Evolutionary conservation across 1,140 invertebrate species (phyloP).

Genomic region (Heliothis virescens): DNA sequence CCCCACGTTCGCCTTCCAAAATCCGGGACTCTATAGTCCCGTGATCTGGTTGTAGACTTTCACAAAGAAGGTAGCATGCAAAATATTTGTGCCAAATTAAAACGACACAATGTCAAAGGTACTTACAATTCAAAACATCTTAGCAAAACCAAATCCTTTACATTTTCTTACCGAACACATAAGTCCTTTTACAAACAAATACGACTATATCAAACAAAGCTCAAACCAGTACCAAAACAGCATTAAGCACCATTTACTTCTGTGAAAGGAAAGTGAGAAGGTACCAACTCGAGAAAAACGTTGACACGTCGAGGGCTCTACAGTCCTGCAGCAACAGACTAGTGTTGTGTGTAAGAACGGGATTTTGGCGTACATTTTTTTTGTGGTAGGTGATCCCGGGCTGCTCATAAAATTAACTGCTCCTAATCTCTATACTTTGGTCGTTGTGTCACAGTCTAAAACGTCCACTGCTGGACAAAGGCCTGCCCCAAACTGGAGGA

Average conservation of each 20-base stretch:
- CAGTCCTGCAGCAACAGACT: slow-evolving; percentile 41
- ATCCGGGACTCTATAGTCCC: too few species aligned
- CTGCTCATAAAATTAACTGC: neutral
- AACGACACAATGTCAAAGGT: too few species aligned
- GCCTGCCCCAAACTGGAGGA: too few species aligned
- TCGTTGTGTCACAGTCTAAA: too few species aligned
- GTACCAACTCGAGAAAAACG: slow-evolving; percentile 44
- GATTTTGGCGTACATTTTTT: neutral
- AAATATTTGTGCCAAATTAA: too few species aligned
- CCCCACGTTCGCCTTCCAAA: too few species aligned
- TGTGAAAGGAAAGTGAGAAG: slow-evolving; percentile 43
- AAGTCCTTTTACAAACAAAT: neutral
- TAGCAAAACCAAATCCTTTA: too few species aligned
- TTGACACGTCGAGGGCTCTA: slow-evolving; percentile 40
- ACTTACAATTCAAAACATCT: too few species aligned
- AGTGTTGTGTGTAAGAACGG: neutral
- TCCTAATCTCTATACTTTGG: too few species aligned
- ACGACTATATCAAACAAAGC: slow-evolving; percentile 7
- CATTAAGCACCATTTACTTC: slow-evolving; percentile 43
- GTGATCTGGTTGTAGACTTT: too few species aligned
- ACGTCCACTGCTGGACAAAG: too few species aligned
- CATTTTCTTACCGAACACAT: neutral
- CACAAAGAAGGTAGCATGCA: too few species aligned
- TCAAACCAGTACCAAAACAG: slow-evolving; percentile 9
- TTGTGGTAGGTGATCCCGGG: neutral